Evolutionary conservation across 2,797 vertebrate genomes (phyloP), one percentile per base, ranked within the genome.

Genomic region (Enteromius fasciolatus): DNA sequence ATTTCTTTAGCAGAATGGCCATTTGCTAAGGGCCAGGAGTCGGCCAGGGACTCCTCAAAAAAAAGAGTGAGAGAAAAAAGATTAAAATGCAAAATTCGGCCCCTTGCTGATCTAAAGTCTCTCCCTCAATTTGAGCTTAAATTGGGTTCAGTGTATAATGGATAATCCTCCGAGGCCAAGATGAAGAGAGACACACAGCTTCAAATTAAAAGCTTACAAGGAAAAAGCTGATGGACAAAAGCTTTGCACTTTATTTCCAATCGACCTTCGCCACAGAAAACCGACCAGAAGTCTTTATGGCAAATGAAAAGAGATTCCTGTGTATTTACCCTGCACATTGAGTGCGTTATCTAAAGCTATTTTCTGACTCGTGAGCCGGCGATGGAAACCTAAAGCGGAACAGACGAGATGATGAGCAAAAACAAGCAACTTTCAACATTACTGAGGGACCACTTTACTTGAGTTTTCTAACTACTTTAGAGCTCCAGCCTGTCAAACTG

Each of bases 81-180:
- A 82, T 66, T 50, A 61, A 74, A 76, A 86, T 79, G 57, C 48
- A 25, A 46, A 83, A 70, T 81, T 81, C 41, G 48, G 52, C 63
- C 74, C 64, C 46, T 52, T 63, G 17, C 73, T 84, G 57, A 87
- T 87, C 63, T 89, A 67, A 87, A 83, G 76, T 80, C 76, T 82
- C 82, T 76, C 61, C 64, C 80, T 87, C 59, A 77, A 83, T 77
- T 78, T 44, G 64, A 80, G 67, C 69, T 83, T 82, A 84, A 86
- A 88, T 76, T 87, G 54, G 83, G 80, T 84, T 87, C 48, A 66
- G 61, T 64, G 70, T 66, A 87, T 87, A 85, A 88, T 84, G 81
- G 78, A 82, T 88, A 87, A 90, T 89, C 86, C 89, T 82, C 61
- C 1, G 77, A 76, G 73, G 63, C 23, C 4, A 33, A 86, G 86